Conservation (phyloP, 1,140 invertebrate genomes). For the Drosophila pseudoananassae region DNA sequence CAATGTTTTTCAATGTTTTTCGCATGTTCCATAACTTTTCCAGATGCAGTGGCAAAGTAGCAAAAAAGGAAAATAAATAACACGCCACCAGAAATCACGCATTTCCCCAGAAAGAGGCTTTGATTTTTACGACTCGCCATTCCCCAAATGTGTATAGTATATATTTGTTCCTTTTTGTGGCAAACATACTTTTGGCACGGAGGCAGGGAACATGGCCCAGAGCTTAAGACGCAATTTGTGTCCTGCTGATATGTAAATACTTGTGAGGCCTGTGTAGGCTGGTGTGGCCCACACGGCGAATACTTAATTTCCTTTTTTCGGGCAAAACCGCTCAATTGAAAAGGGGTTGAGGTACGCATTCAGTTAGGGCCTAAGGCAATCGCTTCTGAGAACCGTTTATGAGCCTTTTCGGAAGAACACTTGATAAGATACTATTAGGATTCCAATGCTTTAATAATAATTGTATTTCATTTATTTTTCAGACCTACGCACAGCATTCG, state of each 20-base stretch:
- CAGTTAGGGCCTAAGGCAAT: neutral
- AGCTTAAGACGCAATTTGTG: constrained; percentile 32
- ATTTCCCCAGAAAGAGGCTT: constrained; percentile 49
- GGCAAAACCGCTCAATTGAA: constrained; percentile 8
- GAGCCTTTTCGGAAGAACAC: neutral
- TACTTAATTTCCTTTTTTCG: constrained; percentile 28
- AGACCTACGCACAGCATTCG: constrained; percentile 91
- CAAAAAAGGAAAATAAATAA: constrained; percentile 5
- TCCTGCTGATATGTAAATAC: constrained; percentile 41
- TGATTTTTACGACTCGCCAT: constrained; percentile 50
- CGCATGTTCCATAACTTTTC: constrained; percentile 21
- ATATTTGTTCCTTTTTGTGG: constrained; percentile 19
- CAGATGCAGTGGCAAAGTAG: constrained; percentile 5
- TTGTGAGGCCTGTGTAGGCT: constrained; percentile 9
- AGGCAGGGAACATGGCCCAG: neutral
- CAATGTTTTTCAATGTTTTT: constrained; percentile 5
- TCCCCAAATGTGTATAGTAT: neutral
- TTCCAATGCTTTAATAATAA: neutral
- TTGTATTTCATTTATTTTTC: constrained; percentile 57
- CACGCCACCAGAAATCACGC: constrained; percentile 54
- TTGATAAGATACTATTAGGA: neutral
- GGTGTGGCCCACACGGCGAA: constrained; percentile 21
- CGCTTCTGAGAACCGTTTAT: neutral
- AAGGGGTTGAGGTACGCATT: neutral
- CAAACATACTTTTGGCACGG: constrained; percentile 24